These are phyloP conservation scores for Choristoneura rosaceana DNA, from an alignment of 2,888 invertebrate genomes.

Conservation along the genomic window DNA sequence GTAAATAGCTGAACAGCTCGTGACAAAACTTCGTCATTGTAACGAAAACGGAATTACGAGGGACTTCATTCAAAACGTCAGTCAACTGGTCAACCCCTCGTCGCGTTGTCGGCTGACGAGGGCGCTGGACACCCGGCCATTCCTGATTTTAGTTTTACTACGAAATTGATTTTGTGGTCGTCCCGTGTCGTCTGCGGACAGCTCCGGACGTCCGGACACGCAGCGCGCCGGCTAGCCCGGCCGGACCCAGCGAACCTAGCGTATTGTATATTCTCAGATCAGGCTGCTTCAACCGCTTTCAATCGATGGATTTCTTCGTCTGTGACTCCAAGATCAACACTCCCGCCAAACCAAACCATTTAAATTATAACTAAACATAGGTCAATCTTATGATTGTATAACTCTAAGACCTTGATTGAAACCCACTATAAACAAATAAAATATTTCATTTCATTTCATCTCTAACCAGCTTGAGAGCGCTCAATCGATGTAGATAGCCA, in stretches of 20 bases:
- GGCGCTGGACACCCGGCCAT: conserved; percentile 10
- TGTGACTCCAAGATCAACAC: not conserved
- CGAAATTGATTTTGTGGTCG: conserved; percentile 10
- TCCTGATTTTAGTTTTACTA: conserved; percentile 7
- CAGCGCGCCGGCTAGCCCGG: not conserved
- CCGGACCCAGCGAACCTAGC: not conserved
- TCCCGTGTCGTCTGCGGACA: not conserved
- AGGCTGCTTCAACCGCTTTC: not conserved
- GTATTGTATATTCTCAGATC: not conserved
- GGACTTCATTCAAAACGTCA: conserved; percentile 32
- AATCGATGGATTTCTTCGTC: too few relatives aligned
- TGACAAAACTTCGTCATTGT: conserved; percentile 6
- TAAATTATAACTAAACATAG: too few relatives aligned
- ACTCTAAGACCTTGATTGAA: too few relatives aligned
- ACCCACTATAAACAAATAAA: too few relatives aligned
- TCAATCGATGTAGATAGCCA: too few relatives aligned
- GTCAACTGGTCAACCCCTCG: conserved; percentile 32
- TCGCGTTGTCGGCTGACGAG: conserved; percentile 23
- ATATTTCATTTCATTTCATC: too few relatives aligned
- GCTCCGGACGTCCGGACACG: not conserved
- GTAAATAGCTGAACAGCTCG: conserved; percentile 10
- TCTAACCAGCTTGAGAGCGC: too few relatives aligned
- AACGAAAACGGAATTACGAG: conserved; percentile 15
- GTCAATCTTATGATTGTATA: too few relatives aligned
- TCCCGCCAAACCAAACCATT: too few relatives aligned